Evolutionary conservation across 1,140 invertebrate genomes (phyloP).

Genomic region (Pentalonia nigronervosa): DNA sequence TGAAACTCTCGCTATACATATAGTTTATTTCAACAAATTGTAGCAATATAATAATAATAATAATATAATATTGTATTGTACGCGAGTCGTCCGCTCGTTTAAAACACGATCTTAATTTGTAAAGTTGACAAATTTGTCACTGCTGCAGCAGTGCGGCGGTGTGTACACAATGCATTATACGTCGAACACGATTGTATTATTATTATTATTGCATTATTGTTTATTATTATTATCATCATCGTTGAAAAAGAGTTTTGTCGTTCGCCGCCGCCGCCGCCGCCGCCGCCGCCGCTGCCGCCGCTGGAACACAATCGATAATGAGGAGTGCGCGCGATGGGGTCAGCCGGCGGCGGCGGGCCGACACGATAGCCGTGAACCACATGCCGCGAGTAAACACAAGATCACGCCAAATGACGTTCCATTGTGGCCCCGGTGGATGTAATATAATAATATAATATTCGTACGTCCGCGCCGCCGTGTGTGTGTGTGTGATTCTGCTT

Average conservation of each 20-base stretch:
- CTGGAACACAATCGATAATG: slow-evolving; percentile 33
- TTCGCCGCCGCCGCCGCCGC: background rate
- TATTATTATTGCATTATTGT: background rate
- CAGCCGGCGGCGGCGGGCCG: background rate
- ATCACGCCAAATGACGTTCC: slow-evolving; percentile 49
- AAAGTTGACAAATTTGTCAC: background rate
- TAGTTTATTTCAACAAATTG: too few species aligned
- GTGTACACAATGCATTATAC: background rate
- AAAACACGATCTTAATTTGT: background rate
- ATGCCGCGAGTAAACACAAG: slow-evolving; percentile 55
- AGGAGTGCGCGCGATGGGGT: slow-evolving; percentile 19
- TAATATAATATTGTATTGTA: background rate
- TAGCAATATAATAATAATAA: too few species aligned
- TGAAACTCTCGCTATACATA: background rate
- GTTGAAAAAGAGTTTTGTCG: background rate
- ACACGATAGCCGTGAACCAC: slow-evolving; percentile 33
- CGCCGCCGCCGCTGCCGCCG: too few species aligned
- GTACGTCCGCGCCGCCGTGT: background rate
- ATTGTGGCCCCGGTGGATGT: background rate
- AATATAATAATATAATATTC: slow-evolving; percentile 19
- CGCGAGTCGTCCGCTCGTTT: background rate
- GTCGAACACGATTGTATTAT: background rate
- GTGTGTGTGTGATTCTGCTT: background rate
- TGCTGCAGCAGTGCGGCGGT: background rate
- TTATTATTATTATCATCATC: background rate